These are phyloP conservation scores for Sycophila texana DNA, from an alignment of 2,888 invertebrate genomes.

Conservation along the genomic window DNA sequence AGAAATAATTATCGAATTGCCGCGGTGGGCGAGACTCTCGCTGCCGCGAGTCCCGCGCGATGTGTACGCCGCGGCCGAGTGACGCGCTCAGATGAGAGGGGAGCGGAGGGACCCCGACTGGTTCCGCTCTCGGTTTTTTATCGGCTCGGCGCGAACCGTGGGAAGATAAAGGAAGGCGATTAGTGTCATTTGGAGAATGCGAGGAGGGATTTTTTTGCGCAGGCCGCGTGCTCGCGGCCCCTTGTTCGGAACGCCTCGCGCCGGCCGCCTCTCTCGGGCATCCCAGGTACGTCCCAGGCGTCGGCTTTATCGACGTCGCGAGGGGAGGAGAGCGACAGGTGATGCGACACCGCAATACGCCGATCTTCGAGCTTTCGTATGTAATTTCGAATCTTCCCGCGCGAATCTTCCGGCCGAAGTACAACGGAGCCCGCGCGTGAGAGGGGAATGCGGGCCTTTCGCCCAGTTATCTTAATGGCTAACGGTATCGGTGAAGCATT, in stretches of 20 bases:
- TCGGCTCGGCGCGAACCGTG: slow-evolving; percentile 70
- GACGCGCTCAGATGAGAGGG: not conserved
- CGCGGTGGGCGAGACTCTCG: slow-evolving; percentile 59
- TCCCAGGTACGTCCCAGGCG: slow-evolving; percentile 38
- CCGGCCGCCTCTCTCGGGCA: slow-evolving; percentile 24
- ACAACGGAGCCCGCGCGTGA: not conserved
- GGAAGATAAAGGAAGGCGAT: slow-evolving; percentile 75
- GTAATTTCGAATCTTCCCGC: slow-evolving; percentile 34
- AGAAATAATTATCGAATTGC: slow-evolving; percentile 73
- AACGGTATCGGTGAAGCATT: slow-evolving; percentile 33
- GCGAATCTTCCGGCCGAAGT: not conserved
- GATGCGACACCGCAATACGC: slow-evolving; percentile 17
- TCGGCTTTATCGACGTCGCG: slow-evolving; percentile 53
- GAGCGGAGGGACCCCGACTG: slow-evolving; percentile 39
- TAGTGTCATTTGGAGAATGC: slow-evolving; percentile 75
- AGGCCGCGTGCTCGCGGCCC: slow-evolving; percentile 60
- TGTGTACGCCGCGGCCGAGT: not conserved
- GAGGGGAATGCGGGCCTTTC: slow-evolving; percentile 35
- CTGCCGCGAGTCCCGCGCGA: slow-evolving; percentile 12
- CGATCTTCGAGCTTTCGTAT: slow-evolving; percentile 47
- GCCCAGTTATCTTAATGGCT: slow-evolving; percentile 48
- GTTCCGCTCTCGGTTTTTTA: slow-evolving; percentile 65
- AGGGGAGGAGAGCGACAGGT: slow-evolving; percentile 48
- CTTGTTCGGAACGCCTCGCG: slow-evolving; percentile 57
- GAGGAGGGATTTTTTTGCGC: slow-evolving; percentile 66